A percentile compares a stretch with the other conserved stretches of the same genome.
These are phyloP conservation scores for Drosophila imparisetae DNA, from an alignment of 2,888 invertebrate genomes.

Conservation along the genomic window DNA sequence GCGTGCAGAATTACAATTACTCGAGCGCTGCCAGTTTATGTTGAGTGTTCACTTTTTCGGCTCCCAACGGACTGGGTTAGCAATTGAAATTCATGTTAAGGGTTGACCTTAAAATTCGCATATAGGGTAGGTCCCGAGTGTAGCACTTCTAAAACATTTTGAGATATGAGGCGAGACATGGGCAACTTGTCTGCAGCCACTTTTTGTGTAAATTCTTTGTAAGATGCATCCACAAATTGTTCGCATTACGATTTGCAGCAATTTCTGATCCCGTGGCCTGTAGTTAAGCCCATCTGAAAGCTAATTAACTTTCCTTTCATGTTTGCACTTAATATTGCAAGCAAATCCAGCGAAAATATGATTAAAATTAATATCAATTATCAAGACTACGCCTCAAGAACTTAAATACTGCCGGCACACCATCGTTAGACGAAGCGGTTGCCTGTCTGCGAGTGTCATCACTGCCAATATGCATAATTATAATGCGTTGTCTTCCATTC, in stretches of 20 bases:
- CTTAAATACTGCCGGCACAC: conserved; percentile 19
- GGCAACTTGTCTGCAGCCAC: background rate
- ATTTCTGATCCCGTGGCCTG: background rate
- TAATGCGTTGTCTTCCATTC: conserved; percentile 45
- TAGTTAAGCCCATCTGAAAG: conserved; percentile 12
- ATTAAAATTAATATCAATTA: conserved; percentile 73
- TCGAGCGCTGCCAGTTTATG: conserved; percentile 6
- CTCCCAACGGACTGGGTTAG: background rate
- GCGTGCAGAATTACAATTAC: conserved; percentile 57
- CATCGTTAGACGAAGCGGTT: conserved; percentile 64
- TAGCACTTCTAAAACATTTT: background rate
- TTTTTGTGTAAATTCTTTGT: background rate
- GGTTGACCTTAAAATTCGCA: background rate
- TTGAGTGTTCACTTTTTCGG: background rate
- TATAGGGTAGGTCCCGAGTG: background rate
- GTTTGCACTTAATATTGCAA: conserved; percentile 16
- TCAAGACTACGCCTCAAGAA: conserved; percentile 28
- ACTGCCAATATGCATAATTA: conserved; percentile 60
- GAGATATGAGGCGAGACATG: background rate
- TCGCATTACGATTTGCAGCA: background rate
- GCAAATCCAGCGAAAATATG: conserved; percentile 50
- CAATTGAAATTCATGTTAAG: background rate
- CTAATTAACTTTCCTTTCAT: conserved; percentile 42
- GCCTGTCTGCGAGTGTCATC: conserved; percentile 64
- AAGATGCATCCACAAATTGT: background rate